Base-by-base conservation (phyloP, 2,113 vertebrate species). In the Ammodytes marinus region DNA sequence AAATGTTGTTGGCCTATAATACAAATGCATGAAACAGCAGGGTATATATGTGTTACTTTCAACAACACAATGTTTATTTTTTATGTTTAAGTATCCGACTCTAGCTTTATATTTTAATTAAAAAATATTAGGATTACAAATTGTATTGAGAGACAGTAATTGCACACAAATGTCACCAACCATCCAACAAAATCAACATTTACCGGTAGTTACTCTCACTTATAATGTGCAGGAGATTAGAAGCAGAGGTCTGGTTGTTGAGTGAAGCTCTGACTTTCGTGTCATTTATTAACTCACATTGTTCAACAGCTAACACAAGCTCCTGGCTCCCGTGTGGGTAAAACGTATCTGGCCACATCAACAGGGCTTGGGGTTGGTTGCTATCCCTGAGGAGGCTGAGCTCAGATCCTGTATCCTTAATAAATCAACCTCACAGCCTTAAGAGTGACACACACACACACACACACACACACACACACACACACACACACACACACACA, bases 351-450 rank as follows among this genome's bases (percentile, higher is more conserved):
- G 5, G 27, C 17, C 49, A 63, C 19, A 70, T 69, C 27, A 67
- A 10, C 9, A 40, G 14, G 42, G 37, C 60, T 19, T 0, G 7
- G 27, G 1, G 49, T 46, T 46, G 63, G 49, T 40, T 60, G n/a
- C 11, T 45, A 42, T 53, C 43, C 39, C 15, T 12, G 9, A 4
- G 35, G 53, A 54, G 60, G 9, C 6, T 5, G 15, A 71, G 8
- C 61, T 68, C 15, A 1, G 11, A 27, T 69, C 7, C 47, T 68
- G 46, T 53, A 59, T 61, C 45, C 7, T 46, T 39, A 55, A 54
- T 74, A 27, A 59, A 79, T 53, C 64, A 46, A 45, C 68, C 77
- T 60, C 57, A 40, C 40, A 46, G 35, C 46, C 77, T 40, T 49
- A n/a, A 11, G 43, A 10, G 67, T 65, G 84, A 70, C 82, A 27